Evolutionary conservation across 1,140 invertebrate genomes (phyloP), one percentile per base, ranked within the genome.

Genomic region (Trachymyrmex septentrionalis): DNA sequence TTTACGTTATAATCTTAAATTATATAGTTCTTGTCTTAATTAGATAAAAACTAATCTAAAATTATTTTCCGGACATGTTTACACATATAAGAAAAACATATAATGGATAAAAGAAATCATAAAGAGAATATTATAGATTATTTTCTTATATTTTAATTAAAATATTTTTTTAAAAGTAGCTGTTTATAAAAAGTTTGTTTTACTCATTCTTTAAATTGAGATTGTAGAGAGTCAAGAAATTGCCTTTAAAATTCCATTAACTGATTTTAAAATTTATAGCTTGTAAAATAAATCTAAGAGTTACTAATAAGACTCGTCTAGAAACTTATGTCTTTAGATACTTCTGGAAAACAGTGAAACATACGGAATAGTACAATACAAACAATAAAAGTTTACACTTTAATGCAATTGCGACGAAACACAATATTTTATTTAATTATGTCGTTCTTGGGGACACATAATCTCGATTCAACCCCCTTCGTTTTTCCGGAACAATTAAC

Each of bases 401-500:
- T 75, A 44, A 63, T 2, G 38, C 16, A 27, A 9, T 63, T 30
- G 0, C 21, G 30, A 57, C n/a, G n/a, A 66, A 30, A 21, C 24
- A 30, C n/a, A 66, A 67, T 44, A 48, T 64, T 34, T 38, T 48
- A 7, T 38, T 9, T 21, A 14, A 63, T 73, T 61, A 30, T 27
- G n/a, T 61, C 48, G 14, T 27, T 63, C 27, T 19, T 19, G 4
- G n/a, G 55, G 2, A 69, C n/a, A 82, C 9, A 27, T 61, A 66
- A 77, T 77, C 34, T 48, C 61, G 6, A 78, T 85, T 16, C 27
- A 67, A 66, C 34, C 38, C 57, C 34, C 61, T 48, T 53, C 67
- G 9, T 61, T 86, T 50, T 92, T 91, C 85, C 84, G 55, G 66
- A 38, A 82, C 87, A 91, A 93, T 94, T 92, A 93, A 90, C 92